Percentiles rank a stretch among this genome's conserved stretches.
These are phyloP conservation scores for Zoanthus solanderi DNA, from an alignment of 92 coral and sea anemone genomes.

Conservation along the genomic window DNA sequence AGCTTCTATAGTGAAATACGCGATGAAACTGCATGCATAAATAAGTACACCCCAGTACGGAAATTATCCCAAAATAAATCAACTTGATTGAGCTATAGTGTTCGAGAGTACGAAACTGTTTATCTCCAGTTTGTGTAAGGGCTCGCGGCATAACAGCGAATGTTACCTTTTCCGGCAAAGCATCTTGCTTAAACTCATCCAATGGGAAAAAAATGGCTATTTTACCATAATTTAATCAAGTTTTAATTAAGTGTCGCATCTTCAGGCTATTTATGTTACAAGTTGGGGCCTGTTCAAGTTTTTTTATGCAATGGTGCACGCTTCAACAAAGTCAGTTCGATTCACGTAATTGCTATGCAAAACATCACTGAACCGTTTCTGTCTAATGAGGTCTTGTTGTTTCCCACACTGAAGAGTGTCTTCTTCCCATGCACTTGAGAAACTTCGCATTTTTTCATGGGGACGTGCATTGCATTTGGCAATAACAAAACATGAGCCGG, in stretches of 20 bases:
- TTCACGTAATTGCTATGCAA: not conserved
- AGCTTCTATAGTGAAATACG: too few relatives aligned
- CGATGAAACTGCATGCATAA: too few relatives aligned
- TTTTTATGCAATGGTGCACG: not conserved
- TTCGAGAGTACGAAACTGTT: not conserved
- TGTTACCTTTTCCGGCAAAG: too few relatives aligned
- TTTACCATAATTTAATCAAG: not conserved
- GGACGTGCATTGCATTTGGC: too few relatives aligned
- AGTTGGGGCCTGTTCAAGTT: not conserved
- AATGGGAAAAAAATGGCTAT: too few relatives aligned
- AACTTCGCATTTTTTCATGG: too few relatives aligned
- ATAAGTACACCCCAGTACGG: too few relatives aligned
- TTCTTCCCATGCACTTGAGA: not conserved
- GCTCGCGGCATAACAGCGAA: too few relatives aligned
- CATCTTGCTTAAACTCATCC: too few relatives aligned
- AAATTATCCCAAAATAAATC: not conserved
- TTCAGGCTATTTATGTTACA: not conserved
- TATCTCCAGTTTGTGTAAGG: not conserved
- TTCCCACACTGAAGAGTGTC: not conserved
- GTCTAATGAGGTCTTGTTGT: not conserved
- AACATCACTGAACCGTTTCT: not conserved
- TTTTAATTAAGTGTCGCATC: not conserved
- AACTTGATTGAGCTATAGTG: not conserved
- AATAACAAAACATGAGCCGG: too few relatives aligned
- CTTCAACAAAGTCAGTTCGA: not conserved